Evolutionary conservation across 2,888 invertebrate genomes (phyloP).

Genomic region (Tetrapedia diversipes): DNA sequence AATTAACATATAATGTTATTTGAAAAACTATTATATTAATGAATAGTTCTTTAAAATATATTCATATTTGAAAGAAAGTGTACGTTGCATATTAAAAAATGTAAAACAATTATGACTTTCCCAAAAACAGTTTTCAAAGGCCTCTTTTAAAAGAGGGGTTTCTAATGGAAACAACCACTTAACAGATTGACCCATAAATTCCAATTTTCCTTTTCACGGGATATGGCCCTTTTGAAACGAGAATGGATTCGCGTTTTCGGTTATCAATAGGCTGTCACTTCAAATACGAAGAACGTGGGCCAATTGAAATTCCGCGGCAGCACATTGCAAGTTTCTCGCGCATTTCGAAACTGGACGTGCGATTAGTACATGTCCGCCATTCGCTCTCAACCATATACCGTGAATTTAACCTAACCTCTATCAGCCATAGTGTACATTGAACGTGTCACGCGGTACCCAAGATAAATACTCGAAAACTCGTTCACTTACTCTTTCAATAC

Average conservation of each 20-base stretch:
- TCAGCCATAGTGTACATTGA: constrained; percentile 17
- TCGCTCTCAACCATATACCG: not conserved
- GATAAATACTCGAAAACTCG: constrained; percentile 27
- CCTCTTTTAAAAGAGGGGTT: too few relatives aligned
- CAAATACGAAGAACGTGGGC: constrained; percentile 31
- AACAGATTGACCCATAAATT: not conserved
- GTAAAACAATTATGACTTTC: too few relatives aligned
- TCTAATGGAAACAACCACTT: not conserved
- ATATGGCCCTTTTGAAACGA: not conserved
- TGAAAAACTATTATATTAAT: too few relatives aligned
- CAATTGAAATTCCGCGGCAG: constrained; percentile 54
- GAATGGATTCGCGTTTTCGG: constrained; percentile 27
- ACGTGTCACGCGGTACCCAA: constrained; percentile 24
- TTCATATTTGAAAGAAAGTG: too few relatives aligned
- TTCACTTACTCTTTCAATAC: not conserved
- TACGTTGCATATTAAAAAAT: too few relatives aligned
- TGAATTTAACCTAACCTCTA: constrained; percentile 32
- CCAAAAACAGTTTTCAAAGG: too few relatives aligned
- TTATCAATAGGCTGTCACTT: constrained; percentile 27
- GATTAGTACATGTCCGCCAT: constrained; percentile 39
- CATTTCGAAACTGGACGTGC: constrained; percentile 56
- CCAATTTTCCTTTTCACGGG: constrained; percentile 7
- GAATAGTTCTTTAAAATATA: too few relatives aligned
- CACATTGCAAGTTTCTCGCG: constrained; percentile 48
- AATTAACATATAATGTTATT: too few relatives aligned